Base-by-base conservation (phyloP, 2,113 vertebrate species). In the Notothenia rossii region DNA sequence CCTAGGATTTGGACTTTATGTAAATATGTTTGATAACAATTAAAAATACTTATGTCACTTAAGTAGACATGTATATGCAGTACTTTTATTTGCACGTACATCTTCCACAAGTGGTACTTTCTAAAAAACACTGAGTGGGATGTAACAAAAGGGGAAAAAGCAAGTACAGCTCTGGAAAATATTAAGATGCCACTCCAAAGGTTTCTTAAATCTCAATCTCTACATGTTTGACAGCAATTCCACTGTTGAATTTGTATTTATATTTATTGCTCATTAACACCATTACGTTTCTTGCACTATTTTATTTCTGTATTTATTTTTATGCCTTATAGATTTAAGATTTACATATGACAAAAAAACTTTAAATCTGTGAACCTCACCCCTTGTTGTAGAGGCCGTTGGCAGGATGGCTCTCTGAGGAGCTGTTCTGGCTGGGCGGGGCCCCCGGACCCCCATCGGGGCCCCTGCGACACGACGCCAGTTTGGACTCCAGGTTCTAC, bases 401-500 rank as follows among this genome's bases (percentile, higher is more conserved):
- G 62, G 94, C 60, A 13, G 86, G 87, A 6, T 90, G 87, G 1
- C 86, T 94, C 68, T 97, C 97, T 0, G 94, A 60, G 22, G 90
- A 77, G 3, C 91, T 95, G 86, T 91, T 94, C 72, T 70, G 93
- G 68, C 89, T 89, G 54, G 75, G 83, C 4, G 92, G 77, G 33
- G 86, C 50, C 13, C 85, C 94, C 9, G 87, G 84, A 11, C 91
- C 61, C 0, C 95, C 89, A 9, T 90, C 74, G 22, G 91, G 86
- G 0, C 87, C 61, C 1, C 92, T 66, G 72, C 95, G 94, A 87
- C 97, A 99, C 5, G 97, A 98, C 0, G 97, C 97, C 54, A 99
- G 95, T 81, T 98, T 98, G 12, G 97, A 98, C 86, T 99, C 98
- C 89, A 99, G 89, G 1, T 96, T 98, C 98, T 99, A 53, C 29